A percentile compares a stretch with the other conserved stretches of the same genome.
phyloP scores from a whole-genome alignment of 2,113 vertebrate genomes.

The Fulmarus glacialis region DNA sequence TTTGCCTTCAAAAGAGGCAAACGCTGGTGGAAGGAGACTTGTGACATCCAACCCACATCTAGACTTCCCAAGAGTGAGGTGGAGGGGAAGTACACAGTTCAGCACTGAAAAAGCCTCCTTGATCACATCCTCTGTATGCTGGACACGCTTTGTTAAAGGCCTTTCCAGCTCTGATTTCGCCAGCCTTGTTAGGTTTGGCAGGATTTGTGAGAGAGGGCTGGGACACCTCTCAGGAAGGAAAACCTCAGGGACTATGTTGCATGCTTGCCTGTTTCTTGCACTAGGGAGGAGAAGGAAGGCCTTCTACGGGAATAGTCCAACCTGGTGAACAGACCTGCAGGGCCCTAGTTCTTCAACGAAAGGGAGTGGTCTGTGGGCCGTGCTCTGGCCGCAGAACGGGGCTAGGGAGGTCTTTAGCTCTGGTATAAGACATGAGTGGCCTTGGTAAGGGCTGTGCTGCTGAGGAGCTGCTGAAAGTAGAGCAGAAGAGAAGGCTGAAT shows the following conservation, averaged over 20 bases:
- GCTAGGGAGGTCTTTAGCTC: not conserved
- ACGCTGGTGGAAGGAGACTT: not conserved
- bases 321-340: not conserved
- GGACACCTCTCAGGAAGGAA: not conserved
- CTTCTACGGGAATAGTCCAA: not conserved
- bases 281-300: not conserved
- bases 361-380: not conserved
- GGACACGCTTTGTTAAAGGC: not conserved
- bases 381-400: not conserved
- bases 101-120: not conserved
- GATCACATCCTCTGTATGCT: not conserved
- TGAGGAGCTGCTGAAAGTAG: not conserved
- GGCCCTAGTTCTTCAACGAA: not conserved
- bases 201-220: not conserved
- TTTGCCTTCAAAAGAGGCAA: not conserved
- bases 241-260: not conserved
- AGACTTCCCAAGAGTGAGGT: not conserved
- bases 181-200: not conserved
- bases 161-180: not conserved
- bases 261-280: not conserved
- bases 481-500: not conserved
- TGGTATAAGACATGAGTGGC: not conserved
- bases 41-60: not conserved
- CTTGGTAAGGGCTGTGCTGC: not conserved
- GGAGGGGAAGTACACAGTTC: not conserved